Evolutionary conservation across 2,113 vertebrate genomes (phyloP).

Genomic region (Leucopsar rothschildi): DNA sequence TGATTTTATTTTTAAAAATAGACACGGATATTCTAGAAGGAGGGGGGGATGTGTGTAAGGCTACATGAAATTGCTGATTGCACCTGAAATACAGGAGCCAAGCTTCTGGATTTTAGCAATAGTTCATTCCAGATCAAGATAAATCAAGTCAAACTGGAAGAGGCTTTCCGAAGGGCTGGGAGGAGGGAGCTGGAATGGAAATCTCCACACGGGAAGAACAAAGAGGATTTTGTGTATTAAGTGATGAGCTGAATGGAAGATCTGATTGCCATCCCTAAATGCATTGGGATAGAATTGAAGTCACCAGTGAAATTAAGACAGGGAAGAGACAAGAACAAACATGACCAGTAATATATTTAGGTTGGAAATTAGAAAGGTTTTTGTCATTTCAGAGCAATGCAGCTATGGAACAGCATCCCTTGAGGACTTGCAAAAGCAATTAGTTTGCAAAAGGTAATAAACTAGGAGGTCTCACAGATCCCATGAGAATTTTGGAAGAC

Average conservation of each 20-base stretch:
- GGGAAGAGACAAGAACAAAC: slow-evolving; percentile 2
- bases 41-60: neutral
- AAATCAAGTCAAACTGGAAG: neutral
- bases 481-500: neutral
- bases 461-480: neutral
- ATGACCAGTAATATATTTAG: slow-evolving; percentile 43
- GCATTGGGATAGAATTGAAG: neutral
- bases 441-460: slow-evolving; percentile 22
- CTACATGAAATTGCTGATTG: neutral
- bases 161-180: neutral
- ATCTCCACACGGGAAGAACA: neutral
- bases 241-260: neutral
- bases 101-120: neutral
- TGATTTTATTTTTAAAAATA: neutral
- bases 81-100: neutral
- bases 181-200: neutral
- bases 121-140: neutral
- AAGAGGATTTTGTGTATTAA: neutral
- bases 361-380: slow-evolving; percentile 30
- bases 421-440: slow-evolving; percentile 3
- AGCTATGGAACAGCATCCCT: neutral
- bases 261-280: neutral
- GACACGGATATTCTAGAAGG: neutral
- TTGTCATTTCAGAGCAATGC: neutral
- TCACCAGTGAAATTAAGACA: neutral